Evolutionary conservation across 2,888 invertebrate genomes (phyloP).

Genomic region (Archaeoteleia sp.): DNA sequence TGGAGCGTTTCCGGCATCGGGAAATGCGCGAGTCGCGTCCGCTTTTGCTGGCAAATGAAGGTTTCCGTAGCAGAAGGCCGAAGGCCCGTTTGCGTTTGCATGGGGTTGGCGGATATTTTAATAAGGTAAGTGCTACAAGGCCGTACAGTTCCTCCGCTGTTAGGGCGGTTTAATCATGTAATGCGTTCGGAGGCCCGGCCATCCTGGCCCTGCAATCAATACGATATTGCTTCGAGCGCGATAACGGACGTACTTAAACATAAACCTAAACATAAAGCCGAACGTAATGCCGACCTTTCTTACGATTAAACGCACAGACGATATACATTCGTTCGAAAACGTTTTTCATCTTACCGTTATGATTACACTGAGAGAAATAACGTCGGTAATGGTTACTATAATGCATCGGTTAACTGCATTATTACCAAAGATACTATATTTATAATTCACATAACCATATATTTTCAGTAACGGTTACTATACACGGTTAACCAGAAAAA

Average conservation of each 20-base stretch:
- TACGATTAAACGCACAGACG: too few species aligned
- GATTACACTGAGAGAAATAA: too few species aligned
- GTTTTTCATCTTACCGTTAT: too few species aligned
- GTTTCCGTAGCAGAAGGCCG: constrained; percentile 43
- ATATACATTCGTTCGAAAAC: too few species aligned
- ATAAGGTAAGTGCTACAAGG: constrained; percentile 75
- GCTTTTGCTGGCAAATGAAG: constrained; percentile 34
- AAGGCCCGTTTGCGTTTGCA: constrained; percentile 49
- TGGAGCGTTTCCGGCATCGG: constrained; percentile 21
- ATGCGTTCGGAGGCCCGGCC: constrained; percentile 72
- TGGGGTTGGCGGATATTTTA: constrained; percentile 71
- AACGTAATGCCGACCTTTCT: constrained; percentile 40
- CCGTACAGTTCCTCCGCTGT: constrained; percentile 64
- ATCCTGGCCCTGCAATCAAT: constrained; percentile 70
- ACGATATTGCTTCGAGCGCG: constrained; percentile 71
- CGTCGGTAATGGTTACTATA: too few species aligned
- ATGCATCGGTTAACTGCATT: too few species aligned
- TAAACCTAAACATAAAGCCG: too few species aligned
- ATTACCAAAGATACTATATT: too few species aligned
- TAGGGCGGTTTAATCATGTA: constrained; percentile 74
- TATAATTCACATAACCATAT: too few species aligned
- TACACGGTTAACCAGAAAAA: too few species aligned
- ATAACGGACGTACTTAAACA: constrained; percentile 68
- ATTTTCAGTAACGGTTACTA: too few species aligned
- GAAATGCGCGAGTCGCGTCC: constrained; percentile 8